phyloP scores from a whole-genome alignment of 1,140 invertebrate species.

The Drosophila eugracilis region DNA sequence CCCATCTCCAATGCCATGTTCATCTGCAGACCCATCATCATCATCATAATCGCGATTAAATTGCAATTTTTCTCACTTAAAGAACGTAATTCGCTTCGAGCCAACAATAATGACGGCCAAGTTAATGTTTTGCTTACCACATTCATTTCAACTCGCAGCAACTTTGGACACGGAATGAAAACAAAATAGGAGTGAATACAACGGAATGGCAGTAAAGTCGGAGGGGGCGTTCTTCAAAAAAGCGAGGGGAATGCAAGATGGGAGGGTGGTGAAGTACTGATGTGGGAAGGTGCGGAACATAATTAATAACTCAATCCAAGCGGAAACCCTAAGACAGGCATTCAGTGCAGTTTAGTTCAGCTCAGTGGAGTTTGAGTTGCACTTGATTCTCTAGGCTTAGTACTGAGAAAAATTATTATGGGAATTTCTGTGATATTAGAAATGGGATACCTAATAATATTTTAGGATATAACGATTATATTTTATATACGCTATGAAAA shows the following conservation, averaged over 20 bases:
- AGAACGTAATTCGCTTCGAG: conserved; percentile 55
- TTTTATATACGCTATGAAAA: no score
- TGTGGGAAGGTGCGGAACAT: conserved; percentile 49
- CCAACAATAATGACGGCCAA: conserved; percentile 53
- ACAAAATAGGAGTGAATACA: conserved; percentile 40
- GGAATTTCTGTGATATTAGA: no score
- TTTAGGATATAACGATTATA: no score
- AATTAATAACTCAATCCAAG: conserved; percentile 84
- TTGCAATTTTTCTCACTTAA: conserved; percentile 79
- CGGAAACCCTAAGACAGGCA: conserved; percentile 69
- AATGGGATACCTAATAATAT: no score
- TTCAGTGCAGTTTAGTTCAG: conserved; percentile 45
- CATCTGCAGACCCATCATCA: conserved; percentile 32
- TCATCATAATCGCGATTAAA: conserved; percentile 71
- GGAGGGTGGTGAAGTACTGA: neutral
- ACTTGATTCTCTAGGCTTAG: conserved; percentile 10
- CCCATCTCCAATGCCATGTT: conserved; percentile 7
- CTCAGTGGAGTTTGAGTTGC: conserved; percentile 23
- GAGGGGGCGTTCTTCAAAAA: conserved; percentile 9
- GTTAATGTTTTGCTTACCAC: conserved; percentile 60
- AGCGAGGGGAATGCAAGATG: neutral
- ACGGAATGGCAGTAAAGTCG: conserved; percentile 11
- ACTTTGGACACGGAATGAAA: conserved; percentile 48
- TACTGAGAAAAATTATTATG: conserved; percentile 2
- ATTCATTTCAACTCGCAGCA: conserved; percentile 58